These are phyloP conservation scores for Pristionchus pacificus DNA, from an alignment of 1,140 invertebrate species.

Conservation along the genomic window DNA sequence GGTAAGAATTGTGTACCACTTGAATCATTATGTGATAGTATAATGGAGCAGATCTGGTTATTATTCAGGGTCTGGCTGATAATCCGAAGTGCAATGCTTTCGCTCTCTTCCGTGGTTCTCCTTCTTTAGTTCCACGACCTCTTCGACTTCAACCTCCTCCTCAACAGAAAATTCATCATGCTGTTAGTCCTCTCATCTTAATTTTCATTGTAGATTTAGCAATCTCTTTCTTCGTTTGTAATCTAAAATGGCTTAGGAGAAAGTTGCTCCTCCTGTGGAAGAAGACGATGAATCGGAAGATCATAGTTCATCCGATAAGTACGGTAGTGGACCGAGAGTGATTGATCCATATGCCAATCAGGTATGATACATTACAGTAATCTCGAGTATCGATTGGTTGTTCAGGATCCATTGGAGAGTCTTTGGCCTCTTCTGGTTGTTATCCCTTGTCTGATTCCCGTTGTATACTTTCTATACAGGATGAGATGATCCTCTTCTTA, in stretches of 20 bases:
- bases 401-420: background rate
- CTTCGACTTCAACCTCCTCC: too few species aligned
- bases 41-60: background rate
- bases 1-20: too few species aligned
- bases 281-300: background rate
- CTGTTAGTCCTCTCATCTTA: too few species aligned
- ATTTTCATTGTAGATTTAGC: too few species aligned
- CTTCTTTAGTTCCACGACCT: background rate
- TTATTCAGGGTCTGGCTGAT: conserved; percentile 1
- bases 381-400: too few species aligned
- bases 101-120: background rate
- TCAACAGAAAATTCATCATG: too few species aligned
- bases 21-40: too few species aligned
- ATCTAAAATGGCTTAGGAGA: too few species aligned
- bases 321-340: background rate
- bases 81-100: conserved; percentile 18
- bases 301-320: background rate
- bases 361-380: background rate
- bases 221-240: too few species aligned
- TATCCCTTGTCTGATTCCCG: background rate
- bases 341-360: background rate
- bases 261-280: background rate
- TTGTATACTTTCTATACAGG: background rate
- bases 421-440: background rate
- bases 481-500: background rate